Percentiles rank a stretch among this genome's conserved stretches.
phyloP scores from a whole-genome alignment of 2,888 invertebrate species.

The Dicyrtomina minuta region DNA sequence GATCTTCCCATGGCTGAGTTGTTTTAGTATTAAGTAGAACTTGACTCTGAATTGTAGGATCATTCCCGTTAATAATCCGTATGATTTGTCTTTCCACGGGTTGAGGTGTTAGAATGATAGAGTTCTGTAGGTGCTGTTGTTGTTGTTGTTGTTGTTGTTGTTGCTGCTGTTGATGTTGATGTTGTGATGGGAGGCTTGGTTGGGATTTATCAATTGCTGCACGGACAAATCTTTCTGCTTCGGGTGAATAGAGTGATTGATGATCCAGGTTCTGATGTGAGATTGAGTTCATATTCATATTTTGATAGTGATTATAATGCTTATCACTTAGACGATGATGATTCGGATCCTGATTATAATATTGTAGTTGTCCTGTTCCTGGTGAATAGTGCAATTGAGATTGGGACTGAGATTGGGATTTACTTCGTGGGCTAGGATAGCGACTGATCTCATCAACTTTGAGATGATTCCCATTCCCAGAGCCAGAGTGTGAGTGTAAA shows the following conservation, averaged over 20 bases:
- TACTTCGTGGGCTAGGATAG: neutral
- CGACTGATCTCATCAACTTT: slow-evolving; percentile 58
- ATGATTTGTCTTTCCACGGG: slow-evolving; percentile 73
- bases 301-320: neutral
- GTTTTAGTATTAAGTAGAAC: slow-evolving; percentile 88
- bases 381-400: too few relatives aligned
- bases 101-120: too few relatives aligned
- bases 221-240: slow-evolving; percentile 34
- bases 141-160: too few relatives aligned
- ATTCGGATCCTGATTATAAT: neutral
- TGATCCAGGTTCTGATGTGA: too few relatives aligned
- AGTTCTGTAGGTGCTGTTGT: too few relatives aligned
- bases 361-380: neutral
- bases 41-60: slow-evolving; percentile 86
- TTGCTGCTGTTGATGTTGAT: too few relatives aligned
- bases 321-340: neutral
- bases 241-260: slow-evolving; percentile 30
- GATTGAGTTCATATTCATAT: too few relatives aligned
- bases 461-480: slow-evolving; percentile 31
- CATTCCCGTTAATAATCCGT: slow-evolving; percentile 89
- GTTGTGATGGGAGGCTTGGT: too few relatives aligned
- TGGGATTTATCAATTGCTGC: slow-evolving; percentile 64
- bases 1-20: slow-evolving; percentile 91
- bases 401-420: too few relatives aligned
- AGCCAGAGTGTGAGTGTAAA: too few relatives aligned